Base-by-base conservation (phyloP, 2,797 vertebrate species). In the Smutsia gigantea region DNA sequence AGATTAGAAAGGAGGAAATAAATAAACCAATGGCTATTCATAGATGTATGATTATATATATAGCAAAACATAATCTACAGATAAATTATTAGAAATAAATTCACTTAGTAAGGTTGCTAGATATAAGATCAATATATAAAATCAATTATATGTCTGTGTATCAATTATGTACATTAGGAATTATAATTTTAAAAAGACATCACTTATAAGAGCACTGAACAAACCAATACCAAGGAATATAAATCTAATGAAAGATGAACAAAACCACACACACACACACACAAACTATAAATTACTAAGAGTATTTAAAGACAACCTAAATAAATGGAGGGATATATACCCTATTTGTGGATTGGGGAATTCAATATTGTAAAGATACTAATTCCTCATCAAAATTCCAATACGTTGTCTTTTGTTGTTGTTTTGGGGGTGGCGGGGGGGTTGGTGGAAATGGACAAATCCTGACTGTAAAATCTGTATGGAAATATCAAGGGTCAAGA, bases 21-120 rank as follows among this genome's bases (percentile, higher is more conserved):
- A 85, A 78, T 34, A 90, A 92, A 29, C 23, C 51, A 90, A 39
- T 66, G 37, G 19, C 68, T 75, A 71, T 61, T 77, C 21, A 72
- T 1, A 90, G 68, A 87, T 68, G 39, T 72, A 71, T 46, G 59
- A 90, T 17, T 49, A 29, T 29, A 68, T 34, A 72, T 37, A 87
- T 3, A 71, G 13, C 31, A 86, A 75, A 89, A 77, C 34, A 81
- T 10, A 85, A 84, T 23, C 66, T 82, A 63, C 49, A 57, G 37
- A 81, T 68, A 82, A 87, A 78, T 57, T 34, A 51, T 57, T n/a
- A 84, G 51, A 72, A 85, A 88, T 82, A 96, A 90, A 85, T 77
- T 34, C 78, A 37, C 19, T 87, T 53, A 69, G 25, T 21, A 91
- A 87, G 37, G 10, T 14, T 74, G n/a, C 37, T 90, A 31, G 37